Evolutionary conservation across 2,797 vertebrate genomes (phyloP).

Genomic region (Falco biarmicus): DNA sequence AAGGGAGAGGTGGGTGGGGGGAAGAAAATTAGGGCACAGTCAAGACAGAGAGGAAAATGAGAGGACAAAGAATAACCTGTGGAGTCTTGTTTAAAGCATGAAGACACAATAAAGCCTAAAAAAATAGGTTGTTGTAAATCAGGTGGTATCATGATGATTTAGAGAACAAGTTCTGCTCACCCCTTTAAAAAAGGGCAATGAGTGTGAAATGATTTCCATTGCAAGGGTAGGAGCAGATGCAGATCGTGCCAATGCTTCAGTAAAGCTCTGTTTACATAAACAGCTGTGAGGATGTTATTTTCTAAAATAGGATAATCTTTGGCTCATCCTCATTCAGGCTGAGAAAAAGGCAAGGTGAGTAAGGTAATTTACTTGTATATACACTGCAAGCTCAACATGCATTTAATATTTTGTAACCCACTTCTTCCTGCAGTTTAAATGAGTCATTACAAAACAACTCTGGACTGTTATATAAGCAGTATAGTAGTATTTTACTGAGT

Average conservation of each 20-base stretch:
- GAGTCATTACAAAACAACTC: background rate
- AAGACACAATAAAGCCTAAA: background rate
- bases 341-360: background rate
- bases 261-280: background rate
- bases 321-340: background rate
- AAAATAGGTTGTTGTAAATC: background rate
- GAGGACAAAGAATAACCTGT: background rate
- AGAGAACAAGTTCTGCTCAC: background rate
- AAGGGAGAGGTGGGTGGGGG: fast-evolving
- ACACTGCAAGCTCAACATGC: background rate
- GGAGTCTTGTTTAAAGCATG: background rate
- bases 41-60: background rate
- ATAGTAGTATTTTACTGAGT: background rate
- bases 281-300: background rate
- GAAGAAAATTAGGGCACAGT: background rate
- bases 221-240: background rate
- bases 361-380: background rate
- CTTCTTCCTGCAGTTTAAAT: background rate
- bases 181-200: background rate
- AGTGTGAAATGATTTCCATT: background rate
- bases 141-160: background rate
- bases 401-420: background rate
- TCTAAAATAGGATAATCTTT: background rate
- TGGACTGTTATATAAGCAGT: background rate
- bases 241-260: background rate